These are phyloP conservation scores for Gorsachius magnificus DNA, from an alignment of 2,797 vertebrate species.

Conservation along the genomic window DNA sequence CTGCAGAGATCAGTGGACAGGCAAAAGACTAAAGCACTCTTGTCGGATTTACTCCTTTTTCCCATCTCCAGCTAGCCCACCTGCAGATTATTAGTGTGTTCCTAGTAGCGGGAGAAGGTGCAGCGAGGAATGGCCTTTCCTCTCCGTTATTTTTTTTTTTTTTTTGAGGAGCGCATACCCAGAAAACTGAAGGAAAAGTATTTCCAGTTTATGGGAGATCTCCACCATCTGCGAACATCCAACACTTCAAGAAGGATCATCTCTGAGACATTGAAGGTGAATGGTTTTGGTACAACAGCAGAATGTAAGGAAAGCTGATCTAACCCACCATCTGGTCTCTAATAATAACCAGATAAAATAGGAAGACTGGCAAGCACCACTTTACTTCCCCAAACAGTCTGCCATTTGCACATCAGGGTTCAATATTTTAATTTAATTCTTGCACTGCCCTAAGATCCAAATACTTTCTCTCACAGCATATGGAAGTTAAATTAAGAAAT, in stretches of 20 bases:
- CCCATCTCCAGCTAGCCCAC: neutral
- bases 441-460: neutral
- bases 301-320: neutral
- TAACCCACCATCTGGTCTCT: neutral
- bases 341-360: neutral
- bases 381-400: neutral
- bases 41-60: neutral
- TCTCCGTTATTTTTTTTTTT: neutral
- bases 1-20: neutral
- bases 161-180: rapidly evolving
- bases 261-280: neutral
- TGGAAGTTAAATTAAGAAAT: neutral
- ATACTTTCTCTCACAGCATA: neutral
- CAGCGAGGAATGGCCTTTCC: neutral
- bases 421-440: neutral
- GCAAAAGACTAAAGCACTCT: neutral
- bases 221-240: neutral
- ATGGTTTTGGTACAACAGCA: neutral
- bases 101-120: neutral
- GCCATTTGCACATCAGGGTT: neutral
- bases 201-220: neutral
- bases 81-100: neutral
- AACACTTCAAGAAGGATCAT: neutral
- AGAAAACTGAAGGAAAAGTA: neutral
- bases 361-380: neutral